These are phyloP conservation scores for Neomonachus schauinslandi DNA, from an alignment of 2,113 vertebrate genomes.

Conservation along the genomic window DNA sequence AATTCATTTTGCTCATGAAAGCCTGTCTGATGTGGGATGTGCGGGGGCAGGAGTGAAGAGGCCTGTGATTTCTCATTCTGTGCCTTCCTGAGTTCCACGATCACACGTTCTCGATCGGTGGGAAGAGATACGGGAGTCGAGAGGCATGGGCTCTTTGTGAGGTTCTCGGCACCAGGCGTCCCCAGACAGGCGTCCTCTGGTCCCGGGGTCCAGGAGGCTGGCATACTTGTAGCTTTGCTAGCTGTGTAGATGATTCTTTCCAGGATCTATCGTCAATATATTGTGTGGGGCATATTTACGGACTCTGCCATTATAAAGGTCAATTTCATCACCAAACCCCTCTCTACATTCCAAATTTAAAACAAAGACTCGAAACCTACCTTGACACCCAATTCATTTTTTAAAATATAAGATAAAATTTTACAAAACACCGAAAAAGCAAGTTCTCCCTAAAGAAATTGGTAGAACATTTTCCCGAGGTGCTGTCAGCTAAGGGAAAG, in stretches of 20 bases:
- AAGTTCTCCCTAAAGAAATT: not conserved
- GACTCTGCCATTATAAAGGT: not conserved
- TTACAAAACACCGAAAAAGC: not conserved
- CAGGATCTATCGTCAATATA: not conserved
- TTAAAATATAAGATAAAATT: not conserved
- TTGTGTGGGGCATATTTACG: no score
- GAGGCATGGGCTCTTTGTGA: rapidly evolving
- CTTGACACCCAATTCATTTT: not conserved
- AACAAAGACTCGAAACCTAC: not conserved
- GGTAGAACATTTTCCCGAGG: not conserved
- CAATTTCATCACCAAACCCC: not conserved
- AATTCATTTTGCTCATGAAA: not conserved
- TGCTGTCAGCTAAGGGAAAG: not conserved
- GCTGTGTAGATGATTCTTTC: not conserved
- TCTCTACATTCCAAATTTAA: not conserved
- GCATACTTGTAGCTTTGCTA: not conserved
- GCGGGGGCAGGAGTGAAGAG: rapidly evolving
- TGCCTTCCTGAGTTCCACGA: rapidly evolving
- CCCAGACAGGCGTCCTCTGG: not conserved
- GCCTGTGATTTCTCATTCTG: rapidly evolving
- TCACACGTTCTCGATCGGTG: rapidly evolving
- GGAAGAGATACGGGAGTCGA: not conserved
- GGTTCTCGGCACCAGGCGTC: not conserved
- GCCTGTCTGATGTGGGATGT: rapidly evolving
- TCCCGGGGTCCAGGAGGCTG: not conserved